Evolutionary conservation across 2,113 vertebrate genomes (phyloP), one percentile per base, ranked within the genome.

Genomic region (Hemicordylus capensis): DNA sequence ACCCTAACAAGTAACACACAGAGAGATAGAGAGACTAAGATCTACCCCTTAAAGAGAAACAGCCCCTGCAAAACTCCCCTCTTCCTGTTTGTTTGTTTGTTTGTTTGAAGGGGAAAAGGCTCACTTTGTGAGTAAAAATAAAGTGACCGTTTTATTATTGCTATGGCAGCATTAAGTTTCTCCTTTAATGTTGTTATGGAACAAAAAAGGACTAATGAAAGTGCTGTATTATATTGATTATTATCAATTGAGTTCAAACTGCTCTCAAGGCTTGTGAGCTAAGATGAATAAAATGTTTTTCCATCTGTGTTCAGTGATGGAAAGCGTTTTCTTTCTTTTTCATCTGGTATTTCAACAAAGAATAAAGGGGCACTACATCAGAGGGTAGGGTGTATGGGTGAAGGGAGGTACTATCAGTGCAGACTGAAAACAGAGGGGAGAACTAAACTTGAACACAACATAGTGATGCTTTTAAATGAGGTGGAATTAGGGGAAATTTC

Each of bases 351-450:
- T 63, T 77, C 70, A 59, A 2, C 20, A 61, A 51, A 77, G 83
- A 85, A 88, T 54, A 85, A 90, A 92, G 80, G 58, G 34, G 26
- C 0, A 0, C 69, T 83, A 4, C 42, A 88, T 73, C 85, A 86
- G 87, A 86, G 85, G 56, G 81, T 85, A 87, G 87, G 69, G 85
- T 84, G 54, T 11, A 37, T 74, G 87, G 85, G 91, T 93, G 90
- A 92, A 92, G 92, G 93, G 81, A 61, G 0, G 76, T 92, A 82
- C 88, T 83, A 90, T 91, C 64, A 59, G 78, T 17, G 28, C 87
- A 83, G 86, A 75, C 85, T 88, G 89, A 92, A 80, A n/a, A n/a
- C n/a, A n/a, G n/a, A n/a, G n/a, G n/a, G n/a, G n/a, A n/a, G n/a
- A n/a, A n/a, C n/a, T n/a, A n/a, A n/a, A n/a, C n/a, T n/a, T n/a